phyloP scores from a whole-genome alignment of 1,140 invertebrate species.

The Drosophila navojoa region DNA sequence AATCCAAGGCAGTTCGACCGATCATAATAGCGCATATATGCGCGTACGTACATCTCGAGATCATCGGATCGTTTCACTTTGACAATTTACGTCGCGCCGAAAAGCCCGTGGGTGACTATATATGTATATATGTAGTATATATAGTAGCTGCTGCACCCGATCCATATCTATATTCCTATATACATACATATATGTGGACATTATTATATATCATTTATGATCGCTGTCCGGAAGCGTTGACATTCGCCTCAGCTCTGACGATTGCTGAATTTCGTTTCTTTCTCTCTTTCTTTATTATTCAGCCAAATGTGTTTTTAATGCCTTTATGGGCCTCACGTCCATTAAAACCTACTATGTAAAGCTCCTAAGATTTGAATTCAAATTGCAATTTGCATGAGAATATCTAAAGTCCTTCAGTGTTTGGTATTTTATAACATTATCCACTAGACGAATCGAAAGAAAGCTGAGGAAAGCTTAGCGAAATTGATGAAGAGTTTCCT shows the following conservation, averaged over 20 bases:
- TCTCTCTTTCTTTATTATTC: constrained; percentile 8
- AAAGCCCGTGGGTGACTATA: constrained; percentile 40
- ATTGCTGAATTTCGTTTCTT: constrained; percentile 36
- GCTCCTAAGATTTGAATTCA: background rate
- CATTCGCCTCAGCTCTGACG: constrained; percentile 49
- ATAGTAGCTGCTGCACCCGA: constrained; percentile 6
- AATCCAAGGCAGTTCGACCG: constrained; percentile 53
- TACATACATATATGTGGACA: background rate
- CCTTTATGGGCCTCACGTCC: constrained; percentile 40
- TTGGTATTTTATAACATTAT: background rate
- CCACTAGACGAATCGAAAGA: no score
- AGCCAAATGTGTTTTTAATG: constrained; percentile 58
- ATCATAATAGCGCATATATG: constrained; percentile 47
- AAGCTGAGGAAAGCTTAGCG: no score
- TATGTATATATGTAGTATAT: no score
- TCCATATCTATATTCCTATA: background rate
- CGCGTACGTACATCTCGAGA: constrained; percentile 1
- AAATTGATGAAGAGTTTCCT: no score
- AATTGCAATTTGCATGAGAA: constrained; percentile 6
- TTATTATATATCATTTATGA: constrained; percentile 2
- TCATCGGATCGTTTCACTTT: constrained; percentile 54
- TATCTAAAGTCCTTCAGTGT: background rate
- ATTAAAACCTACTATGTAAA: constrained; percentile 1
- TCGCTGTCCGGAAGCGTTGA: constrained; percentile 60
- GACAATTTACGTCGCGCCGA: constrained; percentile 31